phyloP scores from a whole-genome alignment of 2,888 invertebrate species.

The Acanthoscelides obtectus region DNA sequence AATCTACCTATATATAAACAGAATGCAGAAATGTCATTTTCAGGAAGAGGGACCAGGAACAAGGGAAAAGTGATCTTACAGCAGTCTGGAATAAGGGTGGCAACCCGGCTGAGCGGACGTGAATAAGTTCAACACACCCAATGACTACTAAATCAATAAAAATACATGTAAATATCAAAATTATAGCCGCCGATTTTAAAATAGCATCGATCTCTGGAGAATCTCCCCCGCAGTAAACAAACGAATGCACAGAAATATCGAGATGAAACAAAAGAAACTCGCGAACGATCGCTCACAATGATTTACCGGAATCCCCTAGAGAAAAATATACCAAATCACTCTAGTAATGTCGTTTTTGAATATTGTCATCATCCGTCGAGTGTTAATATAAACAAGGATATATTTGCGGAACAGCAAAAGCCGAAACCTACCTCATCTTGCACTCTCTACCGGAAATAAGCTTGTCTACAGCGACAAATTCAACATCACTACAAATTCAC shows the following conservation, averaged over 20 bases:
- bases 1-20: background rate
- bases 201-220: constrained; percentile 7
- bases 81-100: constrained; percentile 27
- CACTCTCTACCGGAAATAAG: constrained; percentile 33
- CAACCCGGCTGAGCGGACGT: constrained; percentile 19
- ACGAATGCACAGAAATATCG: background rate
- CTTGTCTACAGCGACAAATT: constrained; percentile 26
- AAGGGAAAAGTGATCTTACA: constrained; percentile 30
- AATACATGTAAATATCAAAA: constrained; percentile 26
- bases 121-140: constrained; percentile 45
- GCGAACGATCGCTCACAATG: background rate
- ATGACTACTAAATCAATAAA: constrained; percentile 42
- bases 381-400: background rate
- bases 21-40: background rate
- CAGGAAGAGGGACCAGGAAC: constrained; percentile 4
- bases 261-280: background rate
- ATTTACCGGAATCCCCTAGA: background rate
- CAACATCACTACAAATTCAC: constrained; percentile 28
- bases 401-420: constrained; percentile 14
- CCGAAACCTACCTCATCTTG: constrained; percentile 35
- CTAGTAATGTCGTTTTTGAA: background rate
- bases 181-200: constrained; percentile 12
- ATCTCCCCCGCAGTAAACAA: constrained; percentile 15
- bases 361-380: background rate
- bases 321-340: background rate